Base-by-base conservation (phyloP, 2,888 invertebrate species). In the Melinaea menophilus region DNA sequence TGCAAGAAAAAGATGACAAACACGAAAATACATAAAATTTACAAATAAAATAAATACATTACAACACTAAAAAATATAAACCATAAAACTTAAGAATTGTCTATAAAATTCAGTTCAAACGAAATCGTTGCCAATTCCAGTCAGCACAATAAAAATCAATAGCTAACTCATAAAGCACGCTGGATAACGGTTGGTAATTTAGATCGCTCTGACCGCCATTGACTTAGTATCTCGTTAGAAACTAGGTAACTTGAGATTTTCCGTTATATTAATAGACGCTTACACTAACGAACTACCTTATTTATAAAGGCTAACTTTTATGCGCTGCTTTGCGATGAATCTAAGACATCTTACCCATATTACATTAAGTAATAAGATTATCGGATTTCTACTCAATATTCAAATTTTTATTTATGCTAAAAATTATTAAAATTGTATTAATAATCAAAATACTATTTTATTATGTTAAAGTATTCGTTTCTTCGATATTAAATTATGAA, bases 191-290 rank as follows among this genome's bases (percentile, higher is more conserved):
- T 55, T 65, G 59, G 69, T 67, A 71, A 71, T 72, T 72, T 64
- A 61, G 65, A 66, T 58, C 51, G 65, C 64, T 63, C 66, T 71
- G 70, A 63, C 70, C 69, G 71, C 70, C 65, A 51, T 51, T 51
- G 51, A 51, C 22, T 51, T 59, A 67, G 67, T 68, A 69, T 70
- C 72, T 73, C 69, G 74, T 75, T 75, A 76, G 70, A 70, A 73
- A 73, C 69, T 72, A 76, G 73, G 72, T 72, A 75, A 74, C 75
- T 77, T 70, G 69, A 74, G 72, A 70, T 68, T 69, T 70, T 73
- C 70, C 69, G 71, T 68, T 71, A 66, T 76, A 78, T 76, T 77
- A 78, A 76, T 73, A 75, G 71, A 69, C 72, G 66, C 70, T 71
- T 68, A 37, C 55, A 58, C 58, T 55, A n/a, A 35, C 60, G 46